Base-by-base conservation (phyloP, 2,113 vertebrate species). In the Menidia beryllina region DNA sequence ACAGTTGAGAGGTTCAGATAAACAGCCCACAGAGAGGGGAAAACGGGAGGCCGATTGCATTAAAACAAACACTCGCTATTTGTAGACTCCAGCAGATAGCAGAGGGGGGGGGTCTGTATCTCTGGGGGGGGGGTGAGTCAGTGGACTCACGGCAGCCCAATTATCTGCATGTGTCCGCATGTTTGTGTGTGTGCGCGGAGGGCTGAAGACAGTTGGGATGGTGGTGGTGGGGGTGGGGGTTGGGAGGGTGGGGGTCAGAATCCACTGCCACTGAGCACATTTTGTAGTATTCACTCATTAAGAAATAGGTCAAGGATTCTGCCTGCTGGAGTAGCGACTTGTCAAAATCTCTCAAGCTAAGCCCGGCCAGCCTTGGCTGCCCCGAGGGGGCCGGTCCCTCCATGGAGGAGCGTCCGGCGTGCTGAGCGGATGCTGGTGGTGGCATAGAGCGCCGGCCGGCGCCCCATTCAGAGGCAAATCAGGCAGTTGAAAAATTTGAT, bases 221-320 rank as follows among this genome's bases (percentile, higher is more conserved):
- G 73, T 15, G 62, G 49, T 73, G 52, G 86, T 38, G 8, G 71
- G 21, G 5, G 49, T 3, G 38, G 60, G 34, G 56, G 36, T 54
- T 19, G 53, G 49, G 17, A 9, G 38, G 55, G 15, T 34, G 61
- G 60, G n/a, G 50, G 30, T 67, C 68, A 27, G 83, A 88, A 81
- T 69, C 79, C 85, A 79, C 77, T 83, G 82, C 69, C 82, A 64
- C 73, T 39, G 80, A 85, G 83, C 47, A 81, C 82, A 79, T 90
- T n/a, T 92, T 79, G 85, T 86, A 82, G 86, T 49, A 84, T 90
- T 91, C 90, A 89, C 88, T 94, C 89, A 92, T 93, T 93, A 92
- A 90, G 93, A 94, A 94, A 93, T 94, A 93, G 93, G 92, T 94
- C 93, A 94, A 93, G 92, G 92, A 93, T 94, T 94, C 91, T 84